Evolutionary conservation across 1,140 invertebrate species (phyloP), one percentile per base, ranked within the genome.

Genomic region (Aethina tumida): DNA sequence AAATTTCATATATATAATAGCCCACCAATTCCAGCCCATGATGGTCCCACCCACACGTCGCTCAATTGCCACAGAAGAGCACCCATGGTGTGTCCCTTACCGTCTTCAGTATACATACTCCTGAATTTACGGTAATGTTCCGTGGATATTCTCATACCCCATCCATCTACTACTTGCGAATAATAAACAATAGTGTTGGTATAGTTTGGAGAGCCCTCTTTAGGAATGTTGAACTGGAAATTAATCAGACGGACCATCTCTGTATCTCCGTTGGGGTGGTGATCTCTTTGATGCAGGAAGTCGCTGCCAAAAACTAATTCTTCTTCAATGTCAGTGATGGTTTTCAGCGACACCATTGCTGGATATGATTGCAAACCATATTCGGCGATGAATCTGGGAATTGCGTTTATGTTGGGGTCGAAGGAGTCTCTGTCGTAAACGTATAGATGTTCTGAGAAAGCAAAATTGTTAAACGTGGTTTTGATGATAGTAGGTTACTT

Each of bases 1-100:
- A n/a, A n/a, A n/a, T n/a, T n/a, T n/a, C n/a, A n/a, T n/a, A n/a
- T n/a, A n/a, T n/a, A n/a, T n/a, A n/a, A n/a, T n/a, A n/a, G n/a
- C n/a, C n/a, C n/a, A n/a, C n/a, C 50, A 18, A 95, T 84, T 7
- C 86, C 77, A 15, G 90, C 81, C 95, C 95, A 98, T 3, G 90
- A 88, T 1, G 94, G 89, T 9, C 88, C 92, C 58, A 87, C 85
- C 95, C 95, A 98, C 13, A 97, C 84, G 63, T 98, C 94, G 64
- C 98, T 97, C 1, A 98, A 62, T 60, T 98, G 95, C 96, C 96
- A 98, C 66, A 97, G 98, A 21, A 99, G 68, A 8, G 93, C 91
- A 9, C 95, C 96, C 87, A 95, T 97, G 1, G 84, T 89, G 8
- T 65, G 60, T 24, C 87, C 83, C 61, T 81, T 70, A 2, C 81